phyloP scores from a whole-genome alignment of 2,888 invertebrate species.

The Lasioglossum pauxillum region DNA sequence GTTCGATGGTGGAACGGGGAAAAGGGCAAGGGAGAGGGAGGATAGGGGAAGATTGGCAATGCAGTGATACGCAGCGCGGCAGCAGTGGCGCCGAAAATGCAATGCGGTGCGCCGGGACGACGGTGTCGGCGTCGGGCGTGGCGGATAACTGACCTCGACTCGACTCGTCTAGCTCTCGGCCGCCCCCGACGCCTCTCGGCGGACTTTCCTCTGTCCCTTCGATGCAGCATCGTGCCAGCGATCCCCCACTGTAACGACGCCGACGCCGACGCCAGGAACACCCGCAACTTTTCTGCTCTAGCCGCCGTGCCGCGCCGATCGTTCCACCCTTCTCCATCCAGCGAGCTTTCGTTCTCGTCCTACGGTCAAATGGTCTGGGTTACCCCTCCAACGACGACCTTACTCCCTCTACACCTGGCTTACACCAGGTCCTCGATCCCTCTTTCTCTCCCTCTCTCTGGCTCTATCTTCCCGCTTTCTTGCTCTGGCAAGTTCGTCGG shows the following conservation, averaged over 20 bases:
- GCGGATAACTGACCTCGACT: conserved; percentile 81
- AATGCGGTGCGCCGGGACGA: conserved; percentile 73
- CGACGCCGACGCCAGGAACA: conserved; percentile 22
- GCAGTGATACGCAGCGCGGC: conserved; percentile 73
- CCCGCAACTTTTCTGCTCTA: conserved; percentile 45
- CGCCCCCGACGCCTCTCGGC: conserved; percentile 62
- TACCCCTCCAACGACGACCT: conserved; percentile 61
- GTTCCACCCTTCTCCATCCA: conserved; percentile 27
- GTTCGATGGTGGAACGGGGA: background rate
- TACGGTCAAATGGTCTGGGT: conserved; percentile 62
- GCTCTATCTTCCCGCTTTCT: conserved; percentile 1
- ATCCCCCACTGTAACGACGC: conserved; percentile 44
- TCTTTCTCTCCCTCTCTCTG: background rate
- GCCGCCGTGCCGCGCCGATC: background rate
- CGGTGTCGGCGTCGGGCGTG: conserved; percentile 78
- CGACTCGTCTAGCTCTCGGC: conserved; percentile 68
- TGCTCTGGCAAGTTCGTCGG: background rate
- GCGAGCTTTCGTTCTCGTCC: conserved; percentile 41
- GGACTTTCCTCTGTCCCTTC: conserved; percentile 33
- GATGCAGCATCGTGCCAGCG: conserved; percentile 52
- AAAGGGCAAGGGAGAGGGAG: conserved; percentile 4
- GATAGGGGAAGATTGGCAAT: conserved; percentile 71
- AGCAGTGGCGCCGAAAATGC: conserved; percentile 76
- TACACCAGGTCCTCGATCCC: conserved; percentile 28
- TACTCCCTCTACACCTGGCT: conserved; percentile 63